Base-by-base conservation (phyloP, 2,113 vertebrate genomes). In the Pelecanoides urinatrix region DNA sequence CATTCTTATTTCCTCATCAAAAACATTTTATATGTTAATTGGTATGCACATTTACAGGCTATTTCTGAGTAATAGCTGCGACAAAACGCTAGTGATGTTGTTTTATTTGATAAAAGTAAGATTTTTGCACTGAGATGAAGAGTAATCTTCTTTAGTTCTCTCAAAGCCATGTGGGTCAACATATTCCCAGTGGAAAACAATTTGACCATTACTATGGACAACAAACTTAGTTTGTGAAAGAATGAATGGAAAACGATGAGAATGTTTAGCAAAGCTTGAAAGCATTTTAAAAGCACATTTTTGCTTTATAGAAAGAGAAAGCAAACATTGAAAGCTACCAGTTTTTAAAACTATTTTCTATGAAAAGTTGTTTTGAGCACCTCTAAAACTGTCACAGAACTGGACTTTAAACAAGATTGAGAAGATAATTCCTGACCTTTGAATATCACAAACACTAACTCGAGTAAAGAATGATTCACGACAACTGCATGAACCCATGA, bases 391-490 rank as follows among this genome's bases (percentile, higher is more conserved):
- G 70, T 30, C 52, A 68, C 32, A 65, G 79, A 84, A 38, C 16
- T 72, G 61, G 44, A 96, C 73, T 84, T 78, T 66, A 94, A 96
- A 86, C 47, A 84, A 79, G 90, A 88, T 61, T 34, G 21, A 82
- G 66, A 87, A 82, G 86, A 81, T 94, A 74, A 86, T 72, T 95
- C 66, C 63, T 89, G 96, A 95, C 68, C 79, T 97, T 95, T 94
- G 86, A 89, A 49, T 87, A 91, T 76, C 88, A 92, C 1, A 3
- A 80, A 84, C 68, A 67, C 56, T 89, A 68, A 75, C 27, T 71
- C 9, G 3, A 82, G 74, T 70, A n/a, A 71, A 47, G 86, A 84
- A 81, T 40, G 78, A 90, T 63, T 88, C 90, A 86, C 6, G 3
- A 26, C 2, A 6, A 86, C 32, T 77, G 55, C 47, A 47, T 29